Evolutionary conservation across 2,113 vertebrate genomes (phyloP), one percentile per base, ranked within the genome.

Genomic region (Rousettus leschenaultii): DNA sequence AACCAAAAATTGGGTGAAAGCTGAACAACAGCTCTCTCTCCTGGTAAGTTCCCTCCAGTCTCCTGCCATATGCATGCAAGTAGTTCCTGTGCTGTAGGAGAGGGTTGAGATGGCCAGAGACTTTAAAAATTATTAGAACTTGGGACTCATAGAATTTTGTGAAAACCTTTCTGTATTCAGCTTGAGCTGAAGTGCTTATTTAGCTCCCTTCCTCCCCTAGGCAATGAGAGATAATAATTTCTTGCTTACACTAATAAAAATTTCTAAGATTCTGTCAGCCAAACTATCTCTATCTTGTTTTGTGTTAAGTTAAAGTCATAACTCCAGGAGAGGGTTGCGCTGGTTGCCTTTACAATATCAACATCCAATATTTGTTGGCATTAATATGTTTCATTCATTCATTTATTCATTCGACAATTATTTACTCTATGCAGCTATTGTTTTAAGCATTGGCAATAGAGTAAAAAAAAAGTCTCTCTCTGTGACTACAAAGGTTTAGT

Each of bases 241-340:
- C 33, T 7, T 1, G 14, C 33, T 7, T 2, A 8, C 19, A 8
- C 14, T 38, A 84, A 86, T 43, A 94, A 83, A 97, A 26, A 22
- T 30, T 4, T 74, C 15, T 73, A 65, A 59, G 70, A 79, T 87
- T 79, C 38, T 90, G 80, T 74, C 63, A 86, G 75, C 35, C n/a
- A 53, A 66, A 96, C 18, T 3, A 35, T 26, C 55, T 71, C 68
- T n/a, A 14, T 71, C 55, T 74, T 65, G 28, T 30, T 83, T 40
- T 78, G 18, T 92, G 55, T 87, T 89, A 61, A 65, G 35, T 48
- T 59, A 66, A 86, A 16, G 10, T 1, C 12, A 80, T 16, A 51
- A 9, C 12, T 59, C 35, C 24, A 68, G 66, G 26, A 79, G 5
- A 45, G 26, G 24, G 75, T 28, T 48, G 10, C 48, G 26, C 45